phyloP scores from a whole-genome alignment of 2,888 invertebrate species.

The Acrobasis repandana region DNA sequence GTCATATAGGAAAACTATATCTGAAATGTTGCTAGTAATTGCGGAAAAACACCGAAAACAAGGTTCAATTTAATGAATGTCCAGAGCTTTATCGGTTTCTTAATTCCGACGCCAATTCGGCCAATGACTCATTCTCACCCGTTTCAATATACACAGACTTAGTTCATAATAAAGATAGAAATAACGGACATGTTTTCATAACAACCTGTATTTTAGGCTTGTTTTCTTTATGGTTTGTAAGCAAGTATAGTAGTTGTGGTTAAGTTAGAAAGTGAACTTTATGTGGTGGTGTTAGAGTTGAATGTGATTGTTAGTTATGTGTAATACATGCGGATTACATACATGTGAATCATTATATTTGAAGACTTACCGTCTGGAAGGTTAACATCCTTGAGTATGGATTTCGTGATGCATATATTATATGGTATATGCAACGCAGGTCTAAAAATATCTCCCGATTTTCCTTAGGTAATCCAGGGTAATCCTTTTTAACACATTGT shows the following conservation, averaged over 20 bases:
- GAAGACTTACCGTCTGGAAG: background rate
- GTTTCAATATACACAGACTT: background rate
- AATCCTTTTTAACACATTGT: too few species aligned
- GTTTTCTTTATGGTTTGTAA: conserved; percentile 7
- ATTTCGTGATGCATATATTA: background rate
- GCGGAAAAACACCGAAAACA: too few species aligned
- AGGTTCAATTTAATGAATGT: background rate
- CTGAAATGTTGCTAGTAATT: too few species aligned
- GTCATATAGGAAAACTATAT: too few species aligned
- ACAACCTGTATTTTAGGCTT: conserved; percentile 20
- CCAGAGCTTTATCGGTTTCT: background rate
- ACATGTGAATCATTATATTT: background rate
- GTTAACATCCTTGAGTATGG: background rate
- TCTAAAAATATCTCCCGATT: background rate
- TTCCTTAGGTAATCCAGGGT: too few species aligned
- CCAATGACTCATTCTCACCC: background rate
- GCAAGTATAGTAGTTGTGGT: background rate
- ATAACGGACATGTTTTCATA: conserved; percentile 11
- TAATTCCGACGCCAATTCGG: background rate
- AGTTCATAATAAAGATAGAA: conserved; percentile 14
- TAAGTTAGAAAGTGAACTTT: background rate
- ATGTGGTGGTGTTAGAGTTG: background rate
- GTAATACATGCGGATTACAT: background rate
- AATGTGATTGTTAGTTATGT: background rate
- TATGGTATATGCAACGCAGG: background rate